Evolutionary conservation across 1,140 invertebrate species (phyloP).

Genomic region (Trichoplusia ni): DNA sequence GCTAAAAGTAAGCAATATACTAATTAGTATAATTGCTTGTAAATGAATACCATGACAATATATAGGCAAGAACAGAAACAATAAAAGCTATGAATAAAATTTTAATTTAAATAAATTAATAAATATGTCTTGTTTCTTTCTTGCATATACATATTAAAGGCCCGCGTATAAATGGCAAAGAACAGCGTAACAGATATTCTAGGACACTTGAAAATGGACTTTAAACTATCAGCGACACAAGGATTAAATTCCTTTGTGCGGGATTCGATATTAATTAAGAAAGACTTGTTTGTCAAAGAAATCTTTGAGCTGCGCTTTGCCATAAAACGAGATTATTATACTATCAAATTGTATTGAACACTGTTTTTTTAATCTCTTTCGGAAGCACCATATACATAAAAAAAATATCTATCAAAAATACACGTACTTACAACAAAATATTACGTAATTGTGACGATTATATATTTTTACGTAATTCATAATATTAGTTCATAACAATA

Average conservation of each 20-base stretch:
- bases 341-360: not conserved
- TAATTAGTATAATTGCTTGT: constrained; percentile 32
- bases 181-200: too few relatives aligned
- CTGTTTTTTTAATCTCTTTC: constrained; percentile 27
- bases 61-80: not conserved
- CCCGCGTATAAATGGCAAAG: too few relatives aligned
- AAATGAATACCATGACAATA: not conserved
- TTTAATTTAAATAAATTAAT: too few relatives aligned
- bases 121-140: too few relatives aligned
- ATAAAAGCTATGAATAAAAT: too few relatives aligned
- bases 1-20: constrained; percentile 33
- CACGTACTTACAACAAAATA: constrained; percentile 12
- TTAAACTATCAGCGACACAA: too few relatives aligned
- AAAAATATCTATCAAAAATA: constrained; percentile 32
- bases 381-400: constrained; percentile 28
- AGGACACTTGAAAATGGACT: too few relatives aligned
- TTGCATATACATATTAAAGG: too few relatives aligned
- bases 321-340: not conserved
- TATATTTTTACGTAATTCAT: constrained; percentile 17
- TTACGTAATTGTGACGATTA: not conserved
- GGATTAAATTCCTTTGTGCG: too few relatives aligned
- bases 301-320: not conserved
- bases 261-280: too few relatives aligned
- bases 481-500: too few relatives aligned
- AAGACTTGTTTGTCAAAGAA: too few relatives aligned